Percentiles rank a stretch among this genome's conserved stretches.
Evolutionary conservation across 2,888 invertebrate genomes (phyloP).

Genomic region (Carabus problematicus): DNA sequence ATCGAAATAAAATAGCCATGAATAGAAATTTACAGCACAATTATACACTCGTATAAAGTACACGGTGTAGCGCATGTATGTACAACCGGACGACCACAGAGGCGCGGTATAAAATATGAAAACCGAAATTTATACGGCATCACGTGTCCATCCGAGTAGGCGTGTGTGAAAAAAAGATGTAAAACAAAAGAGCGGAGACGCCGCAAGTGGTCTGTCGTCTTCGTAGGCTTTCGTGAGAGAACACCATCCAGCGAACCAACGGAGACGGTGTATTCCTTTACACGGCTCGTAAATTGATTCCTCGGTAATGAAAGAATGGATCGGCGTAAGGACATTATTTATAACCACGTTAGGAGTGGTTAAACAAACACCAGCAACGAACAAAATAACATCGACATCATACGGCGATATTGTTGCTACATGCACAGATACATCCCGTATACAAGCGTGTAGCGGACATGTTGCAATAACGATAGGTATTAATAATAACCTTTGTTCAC

Average conservation of each 20-base stretch:
- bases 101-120: slow-evolving; percentile 34
- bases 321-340: slow-evolving; percentile 31
- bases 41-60: slow-evolving; percentile 26
- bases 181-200: slow-evolving; percentile 25
- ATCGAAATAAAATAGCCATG: slow-evolving; percentile 38
- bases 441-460: slow-evolving; percentile 17
- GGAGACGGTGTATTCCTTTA: slow-evolving; percentile 1
- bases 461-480: slow-evolving; percentile 19
- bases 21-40: slow-evolving; percentile 37
- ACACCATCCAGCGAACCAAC: no score
- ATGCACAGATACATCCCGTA: neutral
- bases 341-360: slow-evolving; percentile 37
- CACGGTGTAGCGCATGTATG: neutral
- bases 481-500: slow-evolving; percentile 32
- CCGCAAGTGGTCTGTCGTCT: slow-evolving; percentile 30
- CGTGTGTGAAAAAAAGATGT: slow-evolving; percentile 37
- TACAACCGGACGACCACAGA: slow-evolving; percentile 20
- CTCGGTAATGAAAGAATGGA: slow-evolving; percentile 35
- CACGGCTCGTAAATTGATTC: slow-evolving; percentile 34
- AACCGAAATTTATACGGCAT: slow-evolving; percentile 36
- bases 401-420: neutral
- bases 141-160: slow-evolving; percentile 29
- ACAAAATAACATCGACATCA: slow-evolving; percentile 20
- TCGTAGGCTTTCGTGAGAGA: neutral
- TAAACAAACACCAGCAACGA: slow-evolving; percentile 31